A percentile compares a stretch with the other conserved stretches of the same genome.
Evolutionary conservation across 2,113 vertebrate species (phyloP).

Genomic region (Brachyhypopomus gauderio): DNA sequence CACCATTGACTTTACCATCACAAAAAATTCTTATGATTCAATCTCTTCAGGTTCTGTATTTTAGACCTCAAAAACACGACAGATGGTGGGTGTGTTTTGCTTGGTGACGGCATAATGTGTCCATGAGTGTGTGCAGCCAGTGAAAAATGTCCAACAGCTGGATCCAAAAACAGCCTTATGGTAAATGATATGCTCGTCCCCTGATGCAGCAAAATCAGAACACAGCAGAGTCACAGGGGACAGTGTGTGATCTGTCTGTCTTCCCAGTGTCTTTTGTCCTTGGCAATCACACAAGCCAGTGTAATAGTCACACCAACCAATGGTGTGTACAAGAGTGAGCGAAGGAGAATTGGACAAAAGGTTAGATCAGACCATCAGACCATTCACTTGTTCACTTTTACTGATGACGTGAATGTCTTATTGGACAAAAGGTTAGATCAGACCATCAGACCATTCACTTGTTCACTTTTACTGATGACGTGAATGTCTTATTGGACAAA

Average conservation of each 20-base stretch:
- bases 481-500: constrained; percentile 52
- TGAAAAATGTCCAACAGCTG: constrained; percentile 14
- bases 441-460: constrained; percentile 44
- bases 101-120: constrained; percentile 20
- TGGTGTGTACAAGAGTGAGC: not conserved
- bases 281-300: constrained; percentile 12
- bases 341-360: not conserved
- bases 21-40: not conserved
- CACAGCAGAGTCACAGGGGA: not conserved
- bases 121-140: constrained; percentile 11
- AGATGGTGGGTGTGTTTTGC: constrained; percentile 18
- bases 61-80: constrained; percentile 23
- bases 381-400: no score
- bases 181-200: constrained; percentile 13
- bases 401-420: constrained; percentile 40
- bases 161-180: constrained; percentile 26
- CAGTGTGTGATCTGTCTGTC: not conserved
- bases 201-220: constrained; percentile 16
- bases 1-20: no score
- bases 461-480: constrained; percentile 43
- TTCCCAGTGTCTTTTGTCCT: constrained; percentile 1
- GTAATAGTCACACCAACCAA: not conserved
- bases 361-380: constrained; percentile 28
- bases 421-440: constrained; percentile 35
- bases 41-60: constrained; percentile 2